Evolutionary conservation across 2,113 vertebrate genomes (phyloP).

Genomic region (Crypturellus undulatus): DNA sequence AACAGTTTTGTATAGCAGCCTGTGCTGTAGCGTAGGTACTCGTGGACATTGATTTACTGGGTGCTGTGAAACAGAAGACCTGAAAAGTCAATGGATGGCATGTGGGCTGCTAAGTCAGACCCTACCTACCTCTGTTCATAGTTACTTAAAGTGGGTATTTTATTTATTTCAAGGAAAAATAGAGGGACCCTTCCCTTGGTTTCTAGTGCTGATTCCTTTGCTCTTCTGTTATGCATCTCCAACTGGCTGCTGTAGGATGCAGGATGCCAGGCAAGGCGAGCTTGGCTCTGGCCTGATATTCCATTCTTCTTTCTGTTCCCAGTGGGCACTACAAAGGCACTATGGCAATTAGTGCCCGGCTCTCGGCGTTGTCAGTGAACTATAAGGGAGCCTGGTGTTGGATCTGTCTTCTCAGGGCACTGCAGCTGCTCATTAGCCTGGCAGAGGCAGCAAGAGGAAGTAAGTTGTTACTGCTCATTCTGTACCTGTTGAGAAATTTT

Average conservation of each 20-base stretch:
- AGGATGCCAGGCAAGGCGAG: not conserved
- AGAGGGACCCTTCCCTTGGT: not conserved
- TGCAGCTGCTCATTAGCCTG: rapidly evolving
- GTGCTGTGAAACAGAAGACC: not conserved
- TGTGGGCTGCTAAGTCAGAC: not conserved
- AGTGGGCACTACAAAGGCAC: rapidly evolving
- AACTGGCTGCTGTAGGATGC: not conserved
- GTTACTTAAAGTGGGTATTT: not conserved
- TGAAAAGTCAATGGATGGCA: rapidly evolving
- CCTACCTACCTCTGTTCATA: not conserved
- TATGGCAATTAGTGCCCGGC: not conserved
- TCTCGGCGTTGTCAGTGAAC: not conserved
- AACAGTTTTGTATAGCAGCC: rapidly evolving
- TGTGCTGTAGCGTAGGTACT: not conserved
- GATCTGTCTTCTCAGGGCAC: not conserved
- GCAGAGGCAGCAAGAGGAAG: not conserved
- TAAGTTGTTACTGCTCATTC: not conserved
- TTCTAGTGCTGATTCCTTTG: not conserved
- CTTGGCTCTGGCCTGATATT: not conserved
- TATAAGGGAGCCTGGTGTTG: not conserved
- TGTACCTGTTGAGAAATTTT: not conserved
- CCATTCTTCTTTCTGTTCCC: not conserved
- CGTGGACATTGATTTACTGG: not conserved
- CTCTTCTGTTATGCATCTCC: not conserved
- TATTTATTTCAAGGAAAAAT: not conserved